Base-by-base conservation (phyloP, 1,140 invertebrate genomes). In the Drosophila albomicans region DNA sequence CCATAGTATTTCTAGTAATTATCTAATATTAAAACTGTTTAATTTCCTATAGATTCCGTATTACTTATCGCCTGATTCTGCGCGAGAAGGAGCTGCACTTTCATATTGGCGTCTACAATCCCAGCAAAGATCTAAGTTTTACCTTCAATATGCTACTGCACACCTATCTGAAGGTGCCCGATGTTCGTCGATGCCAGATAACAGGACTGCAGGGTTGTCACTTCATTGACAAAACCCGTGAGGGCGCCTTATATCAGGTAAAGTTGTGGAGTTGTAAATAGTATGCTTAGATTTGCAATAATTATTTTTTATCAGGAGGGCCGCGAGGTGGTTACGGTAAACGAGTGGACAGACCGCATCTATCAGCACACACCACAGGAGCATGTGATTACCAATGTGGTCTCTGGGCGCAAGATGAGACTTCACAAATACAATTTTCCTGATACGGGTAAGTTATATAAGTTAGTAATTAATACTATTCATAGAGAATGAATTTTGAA, bases 91-190 rank as follows among this genome's bases (percentile, higher is more conserved):
- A 98, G 92, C 93, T 98, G 46, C 97, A 98, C 93, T 98, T 98
- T 92, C 97, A 98, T 92, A 97, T 98, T 92, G 97, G 96, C 57
- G 96, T 98, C 71, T 98, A 96, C 93, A 98, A 98, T 94, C 97
- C 97, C 6, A 97, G 96, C 93, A 97, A 98, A 94, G 97, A 97
- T 92, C 94, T 96, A 76, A 96, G 95, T 48, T 98, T 99, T 94
- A 97, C 96, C 85, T 99, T 99, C 93, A 98, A 98, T 93, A 94
- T 98, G 91, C 93, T 99, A 32, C 93, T 99, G 76, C 98, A 99
- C 93, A 99, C 98, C 6, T 99, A 99, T 93, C 97, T 99, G 92
- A 98, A 98, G 94, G 97, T 98, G 77, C 97, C 97, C 51, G 97
- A 99, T 93, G 97, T 99, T 4, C 94, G 96, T 41, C 95, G 97